A percentile compares a stretch with the other conserved stretches of the same genome.
Evolutionary conservation across 2,797 vertebrate genomes (phyloP).

Genomic region (Holocentrus rufus): DNA sequence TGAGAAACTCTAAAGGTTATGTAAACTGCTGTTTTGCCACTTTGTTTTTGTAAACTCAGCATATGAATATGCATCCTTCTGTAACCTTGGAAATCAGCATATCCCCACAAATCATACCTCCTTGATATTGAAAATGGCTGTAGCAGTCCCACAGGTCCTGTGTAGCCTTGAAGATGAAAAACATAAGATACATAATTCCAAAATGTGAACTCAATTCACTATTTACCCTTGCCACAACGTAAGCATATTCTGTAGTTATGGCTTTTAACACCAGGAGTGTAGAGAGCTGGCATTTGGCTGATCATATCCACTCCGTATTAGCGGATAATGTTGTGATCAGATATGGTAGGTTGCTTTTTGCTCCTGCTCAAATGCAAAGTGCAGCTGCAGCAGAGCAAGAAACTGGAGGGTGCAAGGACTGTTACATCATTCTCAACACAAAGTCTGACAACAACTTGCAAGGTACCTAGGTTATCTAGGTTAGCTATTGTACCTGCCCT

Average conservation of each 20-base stretch:
- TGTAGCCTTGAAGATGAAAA: constrained; percentile 75
- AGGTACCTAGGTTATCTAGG: constrained; percentile 33
- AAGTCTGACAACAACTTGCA: constrained; percentile 35
- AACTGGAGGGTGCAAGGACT: constrained; percentile 8
- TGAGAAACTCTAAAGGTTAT: constrained; percentile 56
- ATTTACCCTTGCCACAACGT: constrained; percentile 16
- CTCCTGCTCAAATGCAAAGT: background rate
- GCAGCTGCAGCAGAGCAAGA: constrained; percentile 20
- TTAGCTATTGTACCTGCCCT: background rate
- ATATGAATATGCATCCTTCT: constrained; percentile 78
- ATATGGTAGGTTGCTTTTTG: background rate
- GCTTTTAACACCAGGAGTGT: constrained; percentile 28
- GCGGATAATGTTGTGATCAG: constrained; percentile 32
- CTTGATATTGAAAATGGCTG: constrained; percentile 66
- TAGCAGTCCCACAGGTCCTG: constrained; percentile 58
- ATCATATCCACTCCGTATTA: constrained; percentile 54
- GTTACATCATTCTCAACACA: constrained; percentile 44
- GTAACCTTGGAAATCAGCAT: constrained; percentile 78
- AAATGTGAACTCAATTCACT: constrained; percentile 41
- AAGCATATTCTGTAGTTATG: constrained; percentile 36
- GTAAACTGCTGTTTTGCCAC: constrained; percentile 63
- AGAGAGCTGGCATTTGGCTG: constrained; percentile 49
- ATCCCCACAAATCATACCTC: constrained; percentile 62
- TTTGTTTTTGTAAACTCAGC: constrained; percentile 72
- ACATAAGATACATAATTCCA: constrained; percentile 52